Base-by-base conservation (phyloP, 30 jellyfish, hydroid and myxozoan genomes). In the Catostylus mosaicus region DNA sequence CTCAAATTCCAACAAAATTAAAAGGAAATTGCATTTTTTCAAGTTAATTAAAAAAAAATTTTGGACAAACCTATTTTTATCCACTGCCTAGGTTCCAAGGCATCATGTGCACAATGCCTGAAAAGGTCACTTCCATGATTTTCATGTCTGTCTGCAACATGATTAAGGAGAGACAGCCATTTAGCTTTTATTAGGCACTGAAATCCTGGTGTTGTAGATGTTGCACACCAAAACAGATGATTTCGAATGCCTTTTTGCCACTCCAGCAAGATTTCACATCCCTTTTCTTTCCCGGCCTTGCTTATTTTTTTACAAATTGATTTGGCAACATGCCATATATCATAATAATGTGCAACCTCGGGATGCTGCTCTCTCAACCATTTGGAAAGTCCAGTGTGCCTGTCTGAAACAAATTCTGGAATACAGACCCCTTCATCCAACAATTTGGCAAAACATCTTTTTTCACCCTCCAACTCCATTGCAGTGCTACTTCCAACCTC, bases 241-340 rank as follows among this genome's bases (percentile, higher is more conserved):
- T 45, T 71, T n/a, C 83, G 67, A 71, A 71, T 38, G 0, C 38
- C 34, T 47, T n/a, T 8, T n/a, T 31, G n/a, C 83, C 83, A 71
- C 32, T 23, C 23, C 1, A 31, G 19, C 2, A 71, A 18, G 38
- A 16, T 45, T n/a, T 71, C 83, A 23, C 51, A 35, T 7, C 43
- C 72, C 51, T 38, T 71, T 34, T 38, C 69, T 34, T 71, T 71
- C 34, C 75, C 75, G 23, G 67, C 43, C 34, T n/a, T n/a, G n/a
- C n/a, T n/a, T n/a, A 78, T 30, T 79, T 79, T 63, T 32, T 67
- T 72, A 5, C 32, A 0, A 9, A 83, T 56, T 23, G 35, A 36
- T 34, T 56, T 70, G 27, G 40, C 75, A 30, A 83, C 43, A 66
- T 83, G 82, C 94, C 94, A 48, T 0, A 52, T 48, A 46, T 81